Conservation (phyloP, 2,888 invertebrate genomes). For the Phania funesta region DNA sequence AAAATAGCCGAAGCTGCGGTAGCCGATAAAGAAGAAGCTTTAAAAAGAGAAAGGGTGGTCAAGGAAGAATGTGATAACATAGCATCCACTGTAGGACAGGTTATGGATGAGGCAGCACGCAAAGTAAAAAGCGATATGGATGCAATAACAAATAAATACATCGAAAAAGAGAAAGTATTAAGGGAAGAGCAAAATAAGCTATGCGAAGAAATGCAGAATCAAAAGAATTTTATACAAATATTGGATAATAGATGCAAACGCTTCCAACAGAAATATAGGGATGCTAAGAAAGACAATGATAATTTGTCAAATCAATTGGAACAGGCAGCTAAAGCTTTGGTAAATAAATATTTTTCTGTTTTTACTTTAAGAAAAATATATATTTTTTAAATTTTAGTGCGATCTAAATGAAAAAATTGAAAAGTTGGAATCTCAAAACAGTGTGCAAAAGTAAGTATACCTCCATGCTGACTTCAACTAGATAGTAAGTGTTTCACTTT, state of each 20-base stretch:
- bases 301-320: constrained; percentile 70
- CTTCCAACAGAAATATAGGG: constrained; percentile 73
- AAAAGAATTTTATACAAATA: constrained; percentile 70
- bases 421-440: constrained; percentile 83
- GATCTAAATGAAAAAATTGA: constrained; percentile 82
- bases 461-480: background rate
- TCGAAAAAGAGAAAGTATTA: constrained; percentile 82
- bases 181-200: constrained; percentile 81
- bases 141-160: constrained; percentile 82
- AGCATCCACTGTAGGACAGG: constrained; percentile 81
- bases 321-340: constrained; percentile 76
- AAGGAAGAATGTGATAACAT: constrained; percentile 82
- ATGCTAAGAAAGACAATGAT: constrained; percentile 71
- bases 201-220: constrained; percentile 66
- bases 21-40: constrained; percentile 82
- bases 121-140: constrained; percentile 83
- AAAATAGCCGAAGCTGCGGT: constrained; percentile 82
- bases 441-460: constrained; percentile 76
- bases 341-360: constrained; percentile 45
- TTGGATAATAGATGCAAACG: constrained; percentile 78
- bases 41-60: constrained; percentile 81
- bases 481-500: too few species aligned
- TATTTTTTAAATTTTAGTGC: constrained; percentile 74
- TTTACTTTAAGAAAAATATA: background rate
- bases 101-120: constrained; percentile 82